Conservation (phyloP, 92 coral and sea anemone species). For the Porites lobata region DNA sequence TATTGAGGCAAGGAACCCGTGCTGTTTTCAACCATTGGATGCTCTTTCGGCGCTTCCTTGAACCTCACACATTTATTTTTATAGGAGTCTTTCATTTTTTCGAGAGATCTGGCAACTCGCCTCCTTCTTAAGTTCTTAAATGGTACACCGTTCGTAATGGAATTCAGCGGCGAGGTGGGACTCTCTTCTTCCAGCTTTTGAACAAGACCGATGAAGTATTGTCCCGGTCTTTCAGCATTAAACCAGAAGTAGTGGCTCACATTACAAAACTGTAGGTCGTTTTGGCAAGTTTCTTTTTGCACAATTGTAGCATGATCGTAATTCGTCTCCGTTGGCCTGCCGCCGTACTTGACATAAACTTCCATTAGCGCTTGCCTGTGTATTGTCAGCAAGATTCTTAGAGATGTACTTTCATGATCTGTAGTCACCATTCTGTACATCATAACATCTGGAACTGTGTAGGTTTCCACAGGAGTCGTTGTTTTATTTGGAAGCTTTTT, state of each 20-base stretch:
- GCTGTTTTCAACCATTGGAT: neutral
- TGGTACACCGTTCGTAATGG: too few species aligned
- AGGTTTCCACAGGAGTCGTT: neutral
- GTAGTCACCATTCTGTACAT: slow-evolving; percentile 3
- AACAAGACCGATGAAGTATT: slow-evolving; percentile 31
- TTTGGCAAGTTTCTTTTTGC: neutral
- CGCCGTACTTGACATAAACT: slow-evolving; percentile 18
- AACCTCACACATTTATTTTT: slow-evolving; percentile 53
- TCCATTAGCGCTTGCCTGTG: slow-evolving; percentile 13
- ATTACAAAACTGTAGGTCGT: neutral
- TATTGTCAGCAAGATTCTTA: neutral
- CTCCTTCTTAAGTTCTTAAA: neutral
- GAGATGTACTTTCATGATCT: neutral
- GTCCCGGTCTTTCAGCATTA: slow-evolving; percentile 25
- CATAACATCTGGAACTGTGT: slow-evolving; percentile 34
- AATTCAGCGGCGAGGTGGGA: neutral
- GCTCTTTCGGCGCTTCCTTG: slow-evolving; percentile 33
- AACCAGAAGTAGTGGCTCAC: slow-evolving; percentile 9
- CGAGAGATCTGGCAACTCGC: slow-evolving; percentile 2
- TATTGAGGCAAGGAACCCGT: slow-evolving; percentile 39
- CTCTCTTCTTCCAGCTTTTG: neutral
- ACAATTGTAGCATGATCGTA: slow-evolving; percentile 12
- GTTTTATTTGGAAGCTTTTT: neutral
- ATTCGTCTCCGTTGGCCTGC: slow-evolving; percentile 16
- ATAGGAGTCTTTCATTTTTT: neutral